These are phyloP conservation scores for Sarcophaga bullata DNA, from an alignment of 1,140 invertebrate genomes.

Conservation along the genomic window DNA sequence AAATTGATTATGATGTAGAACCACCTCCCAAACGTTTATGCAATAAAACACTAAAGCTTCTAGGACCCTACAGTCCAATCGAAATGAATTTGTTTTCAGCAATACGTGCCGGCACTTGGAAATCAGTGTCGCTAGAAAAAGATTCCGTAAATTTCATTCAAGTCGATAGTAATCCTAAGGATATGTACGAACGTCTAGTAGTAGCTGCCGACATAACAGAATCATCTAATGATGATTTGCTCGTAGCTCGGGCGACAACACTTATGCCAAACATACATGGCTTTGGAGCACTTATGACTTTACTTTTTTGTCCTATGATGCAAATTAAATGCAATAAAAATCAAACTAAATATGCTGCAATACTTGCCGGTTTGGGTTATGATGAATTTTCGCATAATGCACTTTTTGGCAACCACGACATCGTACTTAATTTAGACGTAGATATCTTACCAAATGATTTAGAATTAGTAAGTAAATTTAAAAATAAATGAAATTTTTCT, in stretches of 20 bases:
- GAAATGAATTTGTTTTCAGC: conserved; percentile 77
- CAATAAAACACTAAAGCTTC: conserved; percentile 53
- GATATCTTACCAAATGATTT: conserved; percentile 76
- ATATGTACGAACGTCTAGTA: conserved; percentile 72
- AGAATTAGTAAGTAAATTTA: conserved; percentile 66
- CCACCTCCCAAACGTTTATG: conserved; percentile 57
- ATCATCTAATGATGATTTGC: conserved; percentile 63
- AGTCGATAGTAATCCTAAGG: conserved; percentile 81
- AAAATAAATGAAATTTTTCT: background rate
- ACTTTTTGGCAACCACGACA: conserved; percentile 85
- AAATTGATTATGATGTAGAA: conserved; percentile 56
- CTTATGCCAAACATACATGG: conserved; percentile 89
- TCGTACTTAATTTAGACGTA: conserved; percentile 80
- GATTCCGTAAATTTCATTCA: conserved; percentile 88
- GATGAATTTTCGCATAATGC: conserved; percentile 68
- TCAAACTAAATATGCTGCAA: conserved; percentile 75
- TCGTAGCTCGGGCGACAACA: conserved; percentile 81
- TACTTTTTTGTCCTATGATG: conserved; percentile 84
- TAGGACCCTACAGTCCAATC: conserved; percentile 74
- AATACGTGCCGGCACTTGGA: conserved; percentile 69
- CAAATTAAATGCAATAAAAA: conserved; percentile 75
- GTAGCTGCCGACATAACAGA: conserved; percentile 76
- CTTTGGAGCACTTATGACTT: conserved; percentile 76
- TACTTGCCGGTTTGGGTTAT: conserved; percentile 84
- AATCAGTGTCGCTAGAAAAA: conserved; percentile 73